phyloP scores from a whole-genome alignment of 2,797 vertebrate species.

The Euthynnus affinis region DNA sequence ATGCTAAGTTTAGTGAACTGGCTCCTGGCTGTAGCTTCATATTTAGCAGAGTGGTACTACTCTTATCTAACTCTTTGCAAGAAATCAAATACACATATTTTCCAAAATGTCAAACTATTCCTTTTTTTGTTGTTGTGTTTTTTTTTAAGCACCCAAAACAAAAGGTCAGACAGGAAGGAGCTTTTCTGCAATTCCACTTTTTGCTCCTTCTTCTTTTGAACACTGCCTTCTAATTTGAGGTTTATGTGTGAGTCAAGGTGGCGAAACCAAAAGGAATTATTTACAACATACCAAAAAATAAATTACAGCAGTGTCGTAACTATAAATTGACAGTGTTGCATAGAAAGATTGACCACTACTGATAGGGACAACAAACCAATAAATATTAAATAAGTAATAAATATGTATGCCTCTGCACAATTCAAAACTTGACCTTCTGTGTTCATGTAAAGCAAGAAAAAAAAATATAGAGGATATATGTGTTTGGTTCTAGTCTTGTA shows the following conservation, averaged over 20 bases:
- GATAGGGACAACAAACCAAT: conserved; percentile 59
- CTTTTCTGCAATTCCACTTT: background rate
- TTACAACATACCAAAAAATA: conserved; percentile 39
- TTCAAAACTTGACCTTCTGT: conserved; percentile 22
- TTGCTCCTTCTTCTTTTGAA: background rate
- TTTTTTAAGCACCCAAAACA: background rate
- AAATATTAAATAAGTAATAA: conserved; percentile 76
- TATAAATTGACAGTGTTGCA: conserved; percentile 66
- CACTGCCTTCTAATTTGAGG: conserved; percentile 14
- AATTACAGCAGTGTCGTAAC: conserved; percentile 48
- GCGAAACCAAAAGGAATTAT: conserved; percentile 5
- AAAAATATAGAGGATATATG: background rate
- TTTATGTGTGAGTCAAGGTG: background rate
- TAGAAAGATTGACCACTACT: conserved; percentile 67
- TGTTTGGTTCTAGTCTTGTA: conserved; percentile 44
- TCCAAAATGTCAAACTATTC: background rate
- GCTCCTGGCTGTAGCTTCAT: too few species aligned
- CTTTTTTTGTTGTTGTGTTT: background rate
- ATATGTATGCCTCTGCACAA: conserved; percentile 55
- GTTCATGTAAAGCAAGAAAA: conserved; percentile 10
- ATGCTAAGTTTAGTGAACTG: too few species aligned
- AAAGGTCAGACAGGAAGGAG: background rate
- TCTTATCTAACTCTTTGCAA: background rate
- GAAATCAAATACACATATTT: background rate
- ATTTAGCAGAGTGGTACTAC: background rate